Base-by-base conservation (phyloP, 2,113 vertebrate genomes). In the Coptodon rendalli region DNA sequence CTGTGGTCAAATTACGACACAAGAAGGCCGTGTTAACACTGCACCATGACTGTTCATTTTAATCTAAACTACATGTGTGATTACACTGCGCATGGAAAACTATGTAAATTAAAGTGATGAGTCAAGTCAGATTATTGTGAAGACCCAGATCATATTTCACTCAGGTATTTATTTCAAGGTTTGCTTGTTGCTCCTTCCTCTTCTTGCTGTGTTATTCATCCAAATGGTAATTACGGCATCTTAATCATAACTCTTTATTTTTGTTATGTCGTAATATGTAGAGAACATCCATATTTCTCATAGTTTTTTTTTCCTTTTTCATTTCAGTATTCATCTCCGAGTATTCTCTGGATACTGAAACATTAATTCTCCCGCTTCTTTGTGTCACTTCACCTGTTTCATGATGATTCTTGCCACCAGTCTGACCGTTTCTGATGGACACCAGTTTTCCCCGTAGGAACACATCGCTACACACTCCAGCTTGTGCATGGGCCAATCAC, bases 401-500 rank as follows among this genome's bases (percentile, higher is more conserved):
- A 97, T 95, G 90, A 99, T 95, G 85, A 99, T 97, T 95, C 98
- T 97, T 6, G 98, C 98, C 0, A 98, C 97, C 13, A 99, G 97
- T 88, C 98, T 96, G 78, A 99, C 99, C 0, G 98, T 99, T 96
- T 99, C 99, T 0, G 98, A 99, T 11, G 99, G 99, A 90, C 96
- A 98, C 99, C 99, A 99, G 94, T 97, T 98, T 86, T 99, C 97
- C 71, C 98, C 98, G 9, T 98, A 97, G 82, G 97, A 31, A 12
- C 97, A 98, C 98, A 99, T 99, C 38, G 98, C 96, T 4, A 98
- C 96, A 92, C 99, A 99, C 85, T 99, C 99, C 54, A 98, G 91
- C 93, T 98, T 99, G 94, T 99, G 99, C 97, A 99, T 97, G 14
- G 98, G 95, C 99, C 99, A 99, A 85, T 99, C 99, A 80, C 97